A percentile compares a stretch with the other conserved stretches of the same genome.
Evolutionary conservation across 2,797 vertebrate genomes (phyloP).

Genomic region (Danio aesculapii): DNA sequence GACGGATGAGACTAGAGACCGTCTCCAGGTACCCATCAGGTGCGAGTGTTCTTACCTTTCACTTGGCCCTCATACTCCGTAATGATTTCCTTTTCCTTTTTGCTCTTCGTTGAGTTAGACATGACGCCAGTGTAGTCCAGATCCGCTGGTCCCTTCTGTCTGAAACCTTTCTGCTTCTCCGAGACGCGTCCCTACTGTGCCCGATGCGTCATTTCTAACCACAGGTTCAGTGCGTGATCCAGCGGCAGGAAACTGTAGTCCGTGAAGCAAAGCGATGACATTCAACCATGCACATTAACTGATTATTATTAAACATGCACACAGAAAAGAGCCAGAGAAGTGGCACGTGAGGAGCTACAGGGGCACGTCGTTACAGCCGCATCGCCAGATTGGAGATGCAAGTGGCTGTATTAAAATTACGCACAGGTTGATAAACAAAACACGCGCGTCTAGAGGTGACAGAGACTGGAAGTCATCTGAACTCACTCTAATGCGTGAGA

Average conservation of each 20-base stretch:
- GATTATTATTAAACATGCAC: background rate
- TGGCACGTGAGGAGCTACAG: constrained; percentile 1
- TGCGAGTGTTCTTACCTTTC: constrained; percentile 85
- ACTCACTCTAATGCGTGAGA: background rate
- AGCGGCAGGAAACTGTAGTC: constrained; percentile 15
- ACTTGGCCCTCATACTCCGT: constrained; percentile 98
- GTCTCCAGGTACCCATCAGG: constrained; percentile 57
- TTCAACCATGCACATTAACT: constrained; percentile 7
- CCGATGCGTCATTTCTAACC: constrained; percentile 70
- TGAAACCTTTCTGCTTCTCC: constrained; percentile 54
- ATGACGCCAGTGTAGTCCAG: constrained; percentile 70
- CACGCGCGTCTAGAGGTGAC: background rate
- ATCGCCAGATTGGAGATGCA: constrained; percentile 37
- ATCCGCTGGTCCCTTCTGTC: constrained; percentile 46
- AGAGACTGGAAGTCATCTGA: constrained; percentile 23
- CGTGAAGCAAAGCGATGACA: constrained; percentile 32
- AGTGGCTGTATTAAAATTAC: constrained; percentile 31
- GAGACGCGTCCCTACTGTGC: constrained; percentile 59
- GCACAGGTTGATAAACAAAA: constrained; percentile 14
- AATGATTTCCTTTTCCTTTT: constrained; percentile 99
- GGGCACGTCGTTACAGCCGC: constrained; percentile 51
- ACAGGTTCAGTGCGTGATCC: constrained; percentile 55
- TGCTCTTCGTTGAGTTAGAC: constrained; percentile 91
- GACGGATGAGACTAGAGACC: background rate
- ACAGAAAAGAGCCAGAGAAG: background rate